Conservation (phyloP, 1,140 invertebrate species). For the Meloidogyne floridensis region DNA sequence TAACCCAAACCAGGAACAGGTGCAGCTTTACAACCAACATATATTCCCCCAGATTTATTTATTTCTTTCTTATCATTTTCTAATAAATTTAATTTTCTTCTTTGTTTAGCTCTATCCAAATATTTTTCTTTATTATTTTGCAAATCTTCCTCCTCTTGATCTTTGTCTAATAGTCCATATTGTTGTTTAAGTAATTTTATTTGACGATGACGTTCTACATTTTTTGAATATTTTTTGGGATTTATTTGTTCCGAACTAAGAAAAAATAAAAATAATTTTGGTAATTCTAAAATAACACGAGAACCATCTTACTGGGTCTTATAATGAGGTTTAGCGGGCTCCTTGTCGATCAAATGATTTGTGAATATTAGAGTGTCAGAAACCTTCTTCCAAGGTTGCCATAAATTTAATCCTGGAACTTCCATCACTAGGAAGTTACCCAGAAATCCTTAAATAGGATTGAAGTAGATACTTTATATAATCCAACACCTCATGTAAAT, state of each 20-base stretch:
- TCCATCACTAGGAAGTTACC: no score
- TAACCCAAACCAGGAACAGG: slow-evolving; percentile 33
- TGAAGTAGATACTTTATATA: no score
- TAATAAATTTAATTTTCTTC: not conserved
- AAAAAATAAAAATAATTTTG: not conserved
- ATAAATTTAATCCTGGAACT: no score
- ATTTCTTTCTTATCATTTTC: not conserved
- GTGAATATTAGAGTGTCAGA: no score
- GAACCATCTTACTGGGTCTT: no score
- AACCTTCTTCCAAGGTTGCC: no score
- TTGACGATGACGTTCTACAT: slow-evolving; percentile 11
- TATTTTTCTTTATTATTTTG: slow-evolving; percentile 22
- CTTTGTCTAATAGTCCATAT: slow-evolving; percentile 24
- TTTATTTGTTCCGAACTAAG: not conserved
- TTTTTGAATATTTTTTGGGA: not conserved
- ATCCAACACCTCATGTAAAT: no score
- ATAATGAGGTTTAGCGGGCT: no score
- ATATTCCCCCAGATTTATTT: slow-evolving; percentile 51
- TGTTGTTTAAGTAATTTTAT: slow-evolving; percentile 20
- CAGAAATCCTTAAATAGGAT: no score
- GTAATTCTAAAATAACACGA: no score
- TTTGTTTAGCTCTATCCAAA: slow-evolving; percentile 26
- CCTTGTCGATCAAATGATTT: no score
- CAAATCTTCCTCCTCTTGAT: not conserved
- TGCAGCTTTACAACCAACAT: slow-evolving; percentile 47